phyloP scores from a whole-genome alignment of 1,140 invertebrate genomes.

The Dinoponera quadriceps region DNA sequence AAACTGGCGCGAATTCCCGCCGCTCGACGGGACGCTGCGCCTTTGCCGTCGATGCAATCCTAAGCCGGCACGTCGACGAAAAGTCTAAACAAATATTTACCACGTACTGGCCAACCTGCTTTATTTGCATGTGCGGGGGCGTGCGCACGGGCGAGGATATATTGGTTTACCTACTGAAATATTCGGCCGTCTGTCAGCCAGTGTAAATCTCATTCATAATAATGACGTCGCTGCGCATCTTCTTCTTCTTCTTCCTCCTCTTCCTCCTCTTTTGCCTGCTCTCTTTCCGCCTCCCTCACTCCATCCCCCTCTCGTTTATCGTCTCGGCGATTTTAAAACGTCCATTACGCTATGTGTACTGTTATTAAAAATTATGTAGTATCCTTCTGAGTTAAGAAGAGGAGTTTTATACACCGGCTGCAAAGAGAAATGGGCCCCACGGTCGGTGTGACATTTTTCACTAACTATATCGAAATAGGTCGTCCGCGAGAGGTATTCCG shows the following conservation, averaged over 20 bases:
- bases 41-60: conserved; percentile 54
- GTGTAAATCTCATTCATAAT: conserved; percentile 81
- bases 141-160: conserved; percentile 61
- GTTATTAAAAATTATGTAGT: neutral
- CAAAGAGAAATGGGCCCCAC: neutral
- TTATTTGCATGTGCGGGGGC: conserved; percentile 67
- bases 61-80: conserved; percentile 54
- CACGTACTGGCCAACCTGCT: conserved; percentile 73
- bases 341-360: neutral
- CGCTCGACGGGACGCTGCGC: conserved; percentile 8
- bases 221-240: conserved; percentile 62
- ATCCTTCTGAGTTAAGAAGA: conserved; percentile 4
- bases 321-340: neutral
- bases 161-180: conserved; percentile 78
- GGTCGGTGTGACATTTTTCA: conserved; percentile 49
- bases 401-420: conserved; percentile 26
- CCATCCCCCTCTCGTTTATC: neutral
- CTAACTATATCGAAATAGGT: conserved; percentile 53
- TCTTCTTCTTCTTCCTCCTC: conserved; percentile 22
- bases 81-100: conserved; percentile 75
- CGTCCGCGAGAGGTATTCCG: conserved; percentile 39
- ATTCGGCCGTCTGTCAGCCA: conserved; percentile 76
- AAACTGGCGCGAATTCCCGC: conserved; percentile 74
- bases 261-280: conserved; percentile 7
- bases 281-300: conserved; percentile 2